Base-by-base conservation (phyloP, 2,888 invertebrate species). In the Taphrorychus bicolor region DNA sequence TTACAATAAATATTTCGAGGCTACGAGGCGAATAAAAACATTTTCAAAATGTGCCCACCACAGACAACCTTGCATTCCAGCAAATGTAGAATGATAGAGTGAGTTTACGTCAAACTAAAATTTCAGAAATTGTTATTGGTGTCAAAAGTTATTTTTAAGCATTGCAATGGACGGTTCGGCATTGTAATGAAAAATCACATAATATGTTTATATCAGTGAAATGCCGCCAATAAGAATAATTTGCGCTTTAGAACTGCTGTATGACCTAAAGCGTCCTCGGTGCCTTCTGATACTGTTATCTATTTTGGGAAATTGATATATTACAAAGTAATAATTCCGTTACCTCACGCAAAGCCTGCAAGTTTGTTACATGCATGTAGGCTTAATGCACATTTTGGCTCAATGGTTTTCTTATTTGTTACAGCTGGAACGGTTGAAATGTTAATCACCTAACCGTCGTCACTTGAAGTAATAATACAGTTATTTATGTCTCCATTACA, bases 231-330 rank as follows among this genome's bases (percentile, higher is more conserved):
- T 32, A 40, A 41, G 52, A 52, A 49, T 59, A 48, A 53, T 60
- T 60, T 54, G 66, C 60, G 66, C 32, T 60, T 22, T 41, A 54
- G 59, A 53, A 57, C 57, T 56, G n/a, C n/a, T 60, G 57, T 60
- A 59, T 66, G 66, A 66, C 66, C 60, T 54, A 40, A 65, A 22
- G 23, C 53, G 66, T 66, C 42, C 48, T 42, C 65, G 41, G 40
- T 64, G 32, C 19, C 17, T 66, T 48, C 7, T 48, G 62, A 60
- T 66, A 60, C 23, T 61, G 22, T 51, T 66, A 66, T 66, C 66
- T 49, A 53, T 40, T 24, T 60, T 59, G 54, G 42, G 23, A 41
- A 54, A 49, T 48, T 51, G 51, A 45, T 45, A 14, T 17, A 17
- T 45, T 45, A 45, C 45, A 45, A 16, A 14, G 45, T 45, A 45